phyloP scores from a whole-genome alignment of 2,113 vertebrate species.

The Climacteris rufus region DNA sequence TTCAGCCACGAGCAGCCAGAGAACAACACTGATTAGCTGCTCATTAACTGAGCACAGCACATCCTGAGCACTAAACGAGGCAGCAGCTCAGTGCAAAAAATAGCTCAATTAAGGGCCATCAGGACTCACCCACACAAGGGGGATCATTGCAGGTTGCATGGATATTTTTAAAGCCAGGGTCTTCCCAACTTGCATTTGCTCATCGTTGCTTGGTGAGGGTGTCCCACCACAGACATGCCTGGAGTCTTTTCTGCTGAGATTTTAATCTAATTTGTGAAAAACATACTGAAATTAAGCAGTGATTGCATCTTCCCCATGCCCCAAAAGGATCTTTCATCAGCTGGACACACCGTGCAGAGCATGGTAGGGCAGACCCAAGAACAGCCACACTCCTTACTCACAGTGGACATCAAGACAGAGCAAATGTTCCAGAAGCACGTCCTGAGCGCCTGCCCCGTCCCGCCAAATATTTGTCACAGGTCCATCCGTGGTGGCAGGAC shows the following conservation, averaged over 20 bases:
- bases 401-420: not conserved
- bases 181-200: not conserved
- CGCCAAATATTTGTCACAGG: not conserved
- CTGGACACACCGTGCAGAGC: too few species aligned
- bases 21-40: conserved; percentile 40
- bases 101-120: conserved; percentile 1
- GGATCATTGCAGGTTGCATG: not conserved
- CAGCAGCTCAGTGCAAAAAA: not conserved
- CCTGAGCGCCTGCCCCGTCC: not conserved
- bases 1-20: not conserved
- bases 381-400: not conserved
- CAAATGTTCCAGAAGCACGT: not conserved
- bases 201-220: not conserved
- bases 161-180: conserved; percentile 12
- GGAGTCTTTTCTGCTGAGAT: not conserved
- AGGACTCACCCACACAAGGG: not conserved
- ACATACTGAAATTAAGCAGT: not conserved
- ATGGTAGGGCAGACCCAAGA: not conserved
- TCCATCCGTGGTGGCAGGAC: not conserved
- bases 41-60: conserved; percentile 31
- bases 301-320: not conserved
- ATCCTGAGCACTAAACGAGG: not conserved
- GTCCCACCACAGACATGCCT: not conserved
- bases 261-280: not conserved
- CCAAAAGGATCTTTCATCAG: not conserved